Conservation (phyloP, 2,113 vertebrate genomes). For the Desmodus rotundus region DNA sequence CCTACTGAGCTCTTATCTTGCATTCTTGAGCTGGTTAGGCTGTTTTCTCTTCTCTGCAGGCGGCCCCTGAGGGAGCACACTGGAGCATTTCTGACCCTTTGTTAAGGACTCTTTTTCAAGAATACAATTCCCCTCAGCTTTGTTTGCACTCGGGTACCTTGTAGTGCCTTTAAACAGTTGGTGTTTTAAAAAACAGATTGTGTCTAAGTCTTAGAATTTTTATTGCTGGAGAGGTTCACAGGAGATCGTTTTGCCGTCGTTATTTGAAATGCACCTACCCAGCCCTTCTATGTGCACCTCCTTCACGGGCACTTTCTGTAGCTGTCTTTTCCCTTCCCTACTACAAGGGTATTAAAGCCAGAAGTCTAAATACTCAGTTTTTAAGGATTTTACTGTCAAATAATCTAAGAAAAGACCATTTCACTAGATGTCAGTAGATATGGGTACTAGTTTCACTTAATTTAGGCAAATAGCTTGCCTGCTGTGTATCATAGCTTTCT, state of each 20-base stretch:
- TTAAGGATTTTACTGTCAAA: not conserved
- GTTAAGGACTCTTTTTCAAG: not conserved
- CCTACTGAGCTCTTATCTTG: not conserved
- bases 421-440: not conserved
- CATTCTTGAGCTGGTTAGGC: not conserved
- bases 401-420: not conserved
- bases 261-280: not conserved
- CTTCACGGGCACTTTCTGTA: not conserved
- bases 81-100: not conserved
- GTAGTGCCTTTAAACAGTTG: not conserved
- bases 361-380: not conserved
- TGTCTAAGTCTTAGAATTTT: not conserved
- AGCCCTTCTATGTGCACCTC: not conserved
- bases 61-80: not conserved
- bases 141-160: not conserved
- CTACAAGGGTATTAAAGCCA: not conserved
- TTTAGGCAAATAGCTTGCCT: not conserved
- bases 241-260: not conserved
- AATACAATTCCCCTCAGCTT: not conserved
- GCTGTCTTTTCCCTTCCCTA: not conserved
- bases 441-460: not conserved
- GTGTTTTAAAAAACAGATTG: not conserved
- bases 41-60: not conserved
- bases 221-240: not conserved
- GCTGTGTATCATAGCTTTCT: not conserved